These are phyloP conservation scores for Silvanus unidentatus DNA, from an alignment of 2,888 invertebrate species.

Conservation along the genomic window DNA sequence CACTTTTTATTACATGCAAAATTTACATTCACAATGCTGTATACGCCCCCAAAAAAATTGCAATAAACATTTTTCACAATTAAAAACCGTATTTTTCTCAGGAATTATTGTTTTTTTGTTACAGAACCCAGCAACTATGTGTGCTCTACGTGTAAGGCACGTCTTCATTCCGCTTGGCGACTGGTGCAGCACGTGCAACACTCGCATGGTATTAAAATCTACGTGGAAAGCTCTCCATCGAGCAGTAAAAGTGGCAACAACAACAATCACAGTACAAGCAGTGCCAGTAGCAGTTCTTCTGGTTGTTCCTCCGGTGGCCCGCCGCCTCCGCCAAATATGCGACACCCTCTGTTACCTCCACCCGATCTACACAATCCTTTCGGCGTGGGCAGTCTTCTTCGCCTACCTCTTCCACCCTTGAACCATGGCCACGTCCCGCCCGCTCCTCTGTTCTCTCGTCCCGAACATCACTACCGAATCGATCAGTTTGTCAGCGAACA, in stretches of 20 bases:
- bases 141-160: constrained; percentile 89
- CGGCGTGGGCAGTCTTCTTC: constrained; percentile 63
- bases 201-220: constrained; percentile 89
- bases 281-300: constrained; percentile 45
- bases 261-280: constrained; percentile 54
- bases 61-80: too few relatives aligned
- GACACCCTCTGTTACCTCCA: constrained; percentile 65
- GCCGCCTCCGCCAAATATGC: constrained; percentile 57
- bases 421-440: constrained; percentile 66
- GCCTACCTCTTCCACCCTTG: constrained; percentile 70
- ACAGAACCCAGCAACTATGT: constrained; percentile 92
- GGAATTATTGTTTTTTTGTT: constrained; percentile 50
- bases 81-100: too few relatives aligned
- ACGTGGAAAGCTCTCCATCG: constrained; percentile 59
- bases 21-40: background rate
- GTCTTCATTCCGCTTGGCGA: constrained; percentile 90
- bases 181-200: constrained; percentile 92
- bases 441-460: constrained; percentile 69
- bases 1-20: too few relatives aligned
- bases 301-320: constrained; percentile 53
- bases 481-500: constrained; percentile 79
- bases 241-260: constrained; percentile 38
- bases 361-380: constrained; percentile 72
- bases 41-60: background rate
- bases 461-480: constrained; percentile 75